A percentile compares a stretch with the other conserved stretches of the same genome.
Evolutionary conservation across 2,888 invertebrate genomes (phyloP).

Genomic region (Acrobasis consociella): DNA sequence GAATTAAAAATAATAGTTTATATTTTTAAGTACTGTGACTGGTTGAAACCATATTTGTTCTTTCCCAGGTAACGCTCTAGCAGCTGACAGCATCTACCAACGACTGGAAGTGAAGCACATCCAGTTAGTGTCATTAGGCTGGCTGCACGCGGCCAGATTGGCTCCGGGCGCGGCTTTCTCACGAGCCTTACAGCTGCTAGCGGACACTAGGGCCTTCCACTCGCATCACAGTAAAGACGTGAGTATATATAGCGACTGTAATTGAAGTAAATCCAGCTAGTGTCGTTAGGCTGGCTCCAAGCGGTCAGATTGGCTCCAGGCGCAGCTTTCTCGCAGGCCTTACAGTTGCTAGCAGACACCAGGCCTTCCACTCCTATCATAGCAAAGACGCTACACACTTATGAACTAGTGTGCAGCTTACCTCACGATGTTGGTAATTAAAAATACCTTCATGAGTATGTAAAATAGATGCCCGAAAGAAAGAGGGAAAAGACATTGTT

Average conservation of each 20-base stretch:
- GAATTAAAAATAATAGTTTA: no score
- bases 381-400: slow-evolving; percentile 93
- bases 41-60: no score
- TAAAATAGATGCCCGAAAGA: no score
- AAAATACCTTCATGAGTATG: no score
- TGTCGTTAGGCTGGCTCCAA: slow-evolving; percentile 94
- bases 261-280: slow-evolving; percentile 96
- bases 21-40: no score
- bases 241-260: slow-evolving; percentile 86
- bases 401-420: no score
- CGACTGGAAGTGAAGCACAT: slow-evolving; percentile 95
- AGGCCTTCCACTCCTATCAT: slow-evolving; percentile 94
- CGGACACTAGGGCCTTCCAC: slow-evolving; percentile 92
- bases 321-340: slow-evolving; percentile 87
- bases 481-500: no score
- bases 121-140: slow-evolving; percentile 95
- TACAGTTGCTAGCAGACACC: slow-evolving; percentile 88
- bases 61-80: slow-evolving; percentile 85
- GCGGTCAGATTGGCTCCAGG: slow-evolving; percentile 88
- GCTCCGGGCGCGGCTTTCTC: slow-evolving; percentile 88
- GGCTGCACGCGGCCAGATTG: slow-evolving; percentile 89
- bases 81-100: slow-evolving; percentile 89
- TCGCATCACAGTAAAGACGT: slow-evolving; percentile 94
- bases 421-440: no score
- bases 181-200: slow-evolving; percentile 86